Evolutionary conservation across 2,113 vertebrate species (phyloP).

Genomic region (Sorex fumeus): DNA sequence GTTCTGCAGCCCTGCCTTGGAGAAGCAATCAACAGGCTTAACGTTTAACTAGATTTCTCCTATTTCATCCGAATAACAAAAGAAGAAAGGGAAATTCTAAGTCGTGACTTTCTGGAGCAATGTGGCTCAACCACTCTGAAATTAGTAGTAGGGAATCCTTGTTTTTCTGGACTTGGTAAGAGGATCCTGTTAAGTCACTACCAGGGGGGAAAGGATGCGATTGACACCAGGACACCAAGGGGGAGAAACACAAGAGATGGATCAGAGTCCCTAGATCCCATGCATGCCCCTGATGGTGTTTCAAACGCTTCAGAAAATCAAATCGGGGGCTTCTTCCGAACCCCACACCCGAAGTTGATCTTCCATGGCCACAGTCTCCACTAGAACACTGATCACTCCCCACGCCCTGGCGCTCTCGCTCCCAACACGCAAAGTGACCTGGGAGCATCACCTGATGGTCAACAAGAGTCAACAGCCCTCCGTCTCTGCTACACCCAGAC

Average conservation of each 20-base stretch:
- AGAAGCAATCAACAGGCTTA: too few relatives aligned
- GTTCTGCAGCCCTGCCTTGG: too few relatives aligned
- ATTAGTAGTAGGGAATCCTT: neutral
- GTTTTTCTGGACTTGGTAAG: neutral
- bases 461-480: neutral
- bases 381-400: neutral
- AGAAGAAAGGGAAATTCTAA: conserved; percentile 46
- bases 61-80: conserved; percentile 18
- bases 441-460: neutral
- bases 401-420: neutral
- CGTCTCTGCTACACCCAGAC: neutral
- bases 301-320: neutral
- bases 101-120: neutral
- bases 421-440: neutral
- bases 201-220: neutral
- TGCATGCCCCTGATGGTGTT: neutral
- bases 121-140: neutral
- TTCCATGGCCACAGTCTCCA: too few relatives aligned
- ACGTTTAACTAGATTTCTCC: neutral
- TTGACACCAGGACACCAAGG: neutral
- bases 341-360: too few relatives aligned
- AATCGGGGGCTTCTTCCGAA: neutral
- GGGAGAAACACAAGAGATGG: neutral
- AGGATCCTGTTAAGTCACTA: neutral
- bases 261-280: neutral